A percentile compares a stretch with the other conserved stretches of the same genome.
Conservation (phyloP, 2,888 invertebrate genomes). For the Erebia ligea region DNA sequence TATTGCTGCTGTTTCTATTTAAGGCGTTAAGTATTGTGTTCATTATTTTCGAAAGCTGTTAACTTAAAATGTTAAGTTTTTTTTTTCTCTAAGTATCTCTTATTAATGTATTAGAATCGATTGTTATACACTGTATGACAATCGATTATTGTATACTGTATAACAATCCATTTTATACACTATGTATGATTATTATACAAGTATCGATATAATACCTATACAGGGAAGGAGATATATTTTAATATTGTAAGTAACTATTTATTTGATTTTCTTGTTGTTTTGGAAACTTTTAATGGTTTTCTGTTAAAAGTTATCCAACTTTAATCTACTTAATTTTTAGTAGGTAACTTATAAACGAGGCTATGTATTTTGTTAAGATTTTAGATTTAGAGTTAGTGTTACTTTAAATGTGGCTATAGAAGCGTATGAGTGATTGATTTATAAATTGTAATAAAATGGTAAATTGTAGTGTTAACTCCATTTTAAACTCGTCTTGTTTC, state of each 20-base stretch:
- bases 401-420: not conserved
- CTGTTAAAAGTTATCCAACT: not conserved
- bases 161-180: no score
- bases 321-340: not conserved
- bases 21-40: conserved; percentile 1
- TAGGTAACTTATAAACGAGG: conserved; percentile 4
- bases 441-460: no score
- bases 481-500: no score
- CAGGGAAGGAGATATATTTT: not conserved
- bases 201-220: no score
- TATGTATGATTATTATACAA: no score
- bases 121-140: no score
- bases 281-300: not conserved
- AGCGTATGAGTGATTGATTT: no score
- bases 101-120: no score
- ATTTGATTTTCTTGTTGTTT: not conserved
- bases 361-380: not conserved
- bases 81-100: not conserved
- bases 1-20: conserved; percentile 39
- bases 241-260: no score
- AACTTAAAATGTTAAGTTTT: not conserved
- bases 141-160: no score
- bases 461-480: no score
- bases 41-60: conserved; percentile 1
- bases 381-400: not conserved